Evolutionary conservation across 1,140 invertebrate species (phyloP).

Genomic region (Patella vulgata): DNA sequence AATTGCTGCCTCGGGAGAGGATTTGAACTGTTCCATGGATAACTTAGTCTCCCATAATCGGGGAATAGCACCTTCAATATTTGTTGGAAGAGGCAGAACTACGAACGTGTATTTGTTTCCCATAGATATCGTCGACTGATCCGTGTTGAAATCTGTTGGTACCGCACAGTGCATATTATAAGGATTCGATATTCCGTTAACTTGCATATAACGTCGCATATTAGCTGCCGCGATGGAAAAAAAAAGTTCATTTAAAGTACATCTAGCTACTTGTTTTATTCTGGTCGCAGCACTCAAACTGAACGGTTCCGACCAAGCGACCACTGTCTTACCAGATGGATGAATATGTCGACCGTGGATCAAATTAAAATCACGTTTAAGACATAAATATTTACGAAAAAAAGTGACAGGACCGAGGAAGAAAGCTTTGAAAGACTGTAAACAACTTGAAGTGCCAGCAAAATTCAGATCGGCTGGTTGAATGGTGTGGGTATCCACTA

Average conservation of each 20-base stretch:
- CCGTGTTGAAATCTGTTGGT: constrained; percentile 65
- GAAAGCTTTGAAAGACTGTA: constrained; percentile 65
- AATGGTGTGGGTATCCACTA: constrained; percentile 68
- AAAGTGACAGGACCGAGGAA: constrained; percentile 71
- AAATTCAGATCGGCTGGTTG: constrained; percentile 64
- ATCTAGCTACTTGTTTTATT: constrained; percentile 70
- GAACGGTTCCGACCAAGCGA: constrained; percentile 69
- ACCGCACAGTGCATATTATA: constrained; percentile 68
- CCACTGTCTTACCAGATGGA: constrained; percentile 54
- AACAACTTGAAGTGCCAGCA: constrained; percentile 45
- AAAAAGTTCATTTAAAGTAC: constrained; percentile 71
- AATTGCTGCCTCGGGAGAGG: constrained; percentile 70
- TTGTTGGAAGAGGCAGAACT: constrained; percentile 68
- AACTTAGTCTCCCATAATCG: constrained; percentile 72
- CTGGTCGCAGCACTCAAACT: constrained; percentile 59
- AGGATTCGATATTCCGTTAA: constrained; percentile 61
- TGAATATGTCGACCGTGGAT: constrained; percentile 52
- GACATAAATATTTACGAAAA: constrained; percentile 67
- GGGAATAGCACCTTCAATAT: constrained; percentile 72
- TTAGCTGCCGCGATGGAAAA: constrained; percentile 70
- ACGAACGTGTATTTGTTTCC: constrained; percentile 68
- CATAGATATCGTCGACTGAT: constrained; percentile 39
- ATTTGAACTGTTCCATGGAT: constrained; percentile 69
- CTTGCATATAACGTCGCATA: constrained; percentile 68
- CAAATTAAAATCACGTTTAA: constrained; percentile 56